These are phyloP conservation scores for Scaptomyza pallida DNA, from an alignment of 1,140 invertebrate species.

Conservation along the genomic window DNA sequence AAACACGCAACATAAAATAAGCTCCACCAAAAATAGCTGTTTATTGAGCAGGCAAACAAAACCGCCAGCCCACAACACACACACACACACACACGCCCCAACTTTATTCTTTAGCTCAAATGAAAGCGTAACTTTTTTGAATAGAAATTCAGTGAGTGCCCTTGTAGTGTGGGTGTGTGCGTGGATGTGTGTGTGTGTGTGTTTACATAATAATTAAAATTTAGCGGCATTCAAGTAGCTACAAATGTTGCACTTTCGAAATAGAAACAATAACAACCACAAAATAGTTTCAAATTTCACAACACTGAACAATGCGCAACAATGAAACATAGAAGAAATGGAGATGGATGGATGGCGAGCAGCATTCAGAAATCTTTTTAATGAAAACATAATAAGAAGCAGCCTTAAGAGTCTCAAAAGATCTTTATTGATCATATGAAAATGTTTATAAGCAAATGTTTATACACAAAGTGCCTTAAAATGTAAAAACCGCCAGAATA, in stretches of 20 bases:
- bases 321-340: neutral
- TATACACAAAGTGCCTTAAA: neutral
- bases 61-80: neutral
- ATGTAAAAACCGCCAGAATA: neutral
- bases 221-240: slow-evolving; percentile 54
- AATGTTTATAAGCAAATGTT: slow-evolving; percentile 14
- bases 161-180: neutral
- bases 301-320: slow-evolving; percentile 38
- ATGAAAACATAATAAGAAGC: too few relatives aligned
- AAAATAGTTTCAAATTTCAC: slow-evolving; percentile 50
- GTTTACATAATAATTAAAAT: slow-evolving; percentile 72
- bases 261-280: slow-evolving; percentile 1
- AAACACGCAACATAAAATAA: slow-evolving; percentile 1
- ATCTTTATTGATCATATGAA: neutral
- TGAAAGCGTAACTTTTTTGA: slow-evolving; percentile 37
- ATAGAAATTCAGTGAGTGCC: slow-evolving; percentile 38
- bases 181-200: slow-evolving; percentile 3
- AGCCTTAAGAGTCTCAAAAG: slow-evolving; percentile 3
- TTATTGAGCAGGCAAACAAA: slow-evolving; percentile 33
- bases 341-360: neutral
- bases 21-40: slow-evolving; percentile 33
- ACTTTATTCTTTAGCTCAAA: neutral
- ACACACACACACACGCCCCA: neutral
- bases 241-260: slow-evolving; percentile 64
- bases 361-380: slow-evolving; percentile 7